phyloP scores from a whole-genome alignment of 1,140 invertebrate species.

The Ips nitidus region DNA sequence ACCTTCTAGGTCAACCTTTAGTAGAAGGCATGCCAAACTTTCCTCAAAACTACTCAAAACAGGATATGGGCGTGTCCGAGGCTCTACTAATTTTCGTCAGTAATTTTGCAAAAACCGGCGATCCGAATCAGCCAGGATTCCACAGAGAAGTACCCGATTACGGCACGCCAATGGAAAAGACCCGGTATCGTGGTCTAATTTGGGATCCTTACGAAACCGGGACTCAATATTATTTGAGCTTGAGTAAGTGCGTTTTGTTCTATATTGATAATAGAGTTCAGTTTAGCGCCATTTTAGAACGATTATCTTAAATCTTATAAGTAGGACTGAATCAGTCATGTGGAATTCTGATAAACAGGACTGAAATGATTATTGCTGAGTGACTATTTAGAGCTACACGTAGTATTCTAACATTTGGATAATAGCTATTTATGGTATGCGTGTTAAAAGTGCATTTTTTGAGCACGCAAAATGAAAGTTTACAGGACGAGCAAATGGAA shows the following conservation, averaged over 20 bases:
- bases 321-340: too few relatives aligned
- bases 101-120: constrained; percentile 74
- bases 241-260: constrained; percentile 58
- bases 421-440: too few relatives aligned
- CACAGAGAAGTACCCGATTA: constrained; percentile 55
- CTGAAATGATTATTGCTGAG: too few relatives aligned
- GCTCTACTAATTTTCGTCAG: constrained; percentile 73
- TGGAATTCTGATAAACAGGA: too few relatives aligned
- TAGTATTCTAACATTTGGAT: too few relatives aligned
- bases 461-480: too few relatives aligned
- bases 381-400: too few relatives aligned
- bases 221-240: constrained; percentile 74
- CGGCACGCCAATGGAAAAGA: constrained; percentile 60
- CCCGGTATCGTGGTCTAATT: constrained; percentile 58
- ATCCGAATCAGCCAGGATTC: constrained; percentile 66
- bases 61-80: constrained; percentile 74
- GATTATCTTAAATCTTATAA: too few relatives aligned
- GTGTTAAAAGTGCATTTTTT: too few relatives aligned
- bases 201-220: constrained; percentile 76
- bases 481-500: too few relatives aligned
- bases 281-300: too few relatives aligned
- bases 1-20: constrained; percentile 83
- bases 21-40: constrained; percentile 66
- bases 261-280: too few relatives aligned
- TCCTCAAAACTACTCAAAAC: constrained; percentile 71